phyloP scores from a whole-genome alignment of 2,888 invertebrate genomes.

The Himalopsyche tibetana region DNA sequence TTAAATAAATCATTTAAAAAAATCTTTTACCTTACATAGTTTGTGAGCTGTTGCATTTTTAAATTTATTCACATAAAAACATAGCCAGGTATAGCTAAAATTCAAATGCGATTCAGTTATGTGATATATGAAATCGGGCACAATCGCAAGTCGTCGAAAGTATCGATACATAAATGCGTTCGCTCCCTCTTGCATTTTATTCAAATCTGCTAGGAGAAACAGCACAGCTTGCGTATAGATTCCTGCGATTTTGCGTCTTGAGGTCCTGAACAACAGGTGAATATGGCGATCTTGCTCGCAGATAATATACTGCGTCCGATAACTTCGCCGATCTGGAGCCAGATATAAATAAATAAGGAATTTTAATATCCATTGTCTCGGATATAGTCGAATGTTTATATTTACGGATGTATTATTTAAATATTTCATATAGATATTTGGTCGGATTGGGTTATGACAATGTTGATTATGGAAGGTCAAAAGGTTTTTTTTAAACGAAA shows the following conservation, averaged over 20 bases:
- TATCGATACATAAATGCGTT: conserved; percentile 55
- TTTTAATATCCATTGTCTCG: conserved; percentile 19
- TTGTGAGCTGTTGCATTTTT: background rate
- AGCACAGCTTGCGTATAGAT: conserved; percentile 44
- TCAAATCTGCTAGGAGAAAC: conserved; percentile 55
- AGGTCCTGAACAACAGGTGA: conserved; percentile 50
- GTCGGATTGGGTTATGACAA: too few species aligned
- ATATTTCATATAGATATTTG: too few species aligned
- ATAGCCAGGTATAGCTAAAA: conserved; percentile 24
- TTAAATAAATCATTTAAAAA: too few species aligned
- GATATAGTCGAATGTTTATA: background rate
- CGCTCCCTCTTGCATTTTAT: conserved; percentile 61
- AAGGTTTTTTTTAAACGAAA: too few species aligned
- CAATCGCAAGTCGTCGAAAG: conserved; percentile 52
- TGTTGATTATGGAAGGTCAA: too few species aligned
- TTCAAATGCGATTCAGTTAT: conserved; percentile 63
- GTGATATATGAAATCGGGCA: conserved; percentile 64
- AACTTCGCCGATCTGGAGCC: conserved; percentile 5
- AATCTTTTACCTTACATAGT: too few species aligned
- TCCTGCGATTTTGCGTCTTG: conserved; percentile 46
- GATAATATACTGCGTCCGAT: conserved; percentile 42
- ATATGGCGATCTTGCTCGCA: background rate
- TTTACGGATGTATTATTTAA: too few species aligned
- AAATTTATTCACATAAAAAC: background rate
- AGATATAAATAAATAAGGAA: conserved; percentile 23